Evolutionary conservation across 1,140 invertebrate species (phyloP), one percentile per base, ranked within the genome.

Genomic region (Drosophila arizonae): DNA sequence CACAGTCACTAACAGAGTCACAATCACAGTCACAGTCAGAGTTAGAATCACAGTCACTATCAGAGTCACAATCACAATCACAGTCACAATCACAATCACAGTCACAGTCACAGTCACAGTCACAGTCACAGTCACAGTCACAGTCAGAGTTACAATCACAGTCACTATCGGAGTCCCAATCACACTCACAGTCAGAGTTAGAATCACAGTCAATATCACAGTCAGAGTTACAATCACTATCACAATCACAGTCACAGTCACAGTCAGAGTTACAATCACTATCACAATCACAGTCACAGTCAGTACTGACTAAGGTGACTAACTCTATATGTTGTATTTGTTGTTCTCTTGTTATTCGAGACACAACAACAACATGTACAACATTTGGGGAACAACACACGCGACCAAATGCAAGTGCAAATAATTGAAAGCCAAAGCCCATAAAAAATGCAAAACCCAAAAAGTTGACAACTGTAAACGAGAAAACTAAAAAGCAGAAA

Each of bases 321-420:
- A 46, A 36, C 10, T 24, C 36, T 71, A 13, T 41, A 17, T 55
- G 50, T 69, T 62, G 17, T 2, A 36, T 69, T 26, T 41, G 30
- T 50, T 66, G 63, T 48, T 26, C 28, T 17, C 36, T 26, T n/a
- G 56, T 33, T 28, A 4, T 30, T 11, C 50, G 26, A 45, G 15
- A 24, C 17, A 24, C 36, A 55, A 33, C 41, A 17, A 28, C 63
- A 48, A 62, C 57, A 63, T 41, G 65, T 15, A 66, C 26, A 43
- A 62, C 43, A 28, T 39, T 45, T 26, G 45, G 52, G 60, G 24
- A 63, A 24, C 41, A 55, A 64, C 28, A 33, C 56, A 58, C 39
- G 61, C 63, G 64, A 77, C 51, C 68, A 77, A 45, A 76, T 86
- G 78, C 80, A 84, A 50, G 68, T 80, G 55, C 65, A 70, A 85